phyloP scores from a whole-genome alignment of 1,140 invertebrate genomes.

The Papilio helenus region DNA sequence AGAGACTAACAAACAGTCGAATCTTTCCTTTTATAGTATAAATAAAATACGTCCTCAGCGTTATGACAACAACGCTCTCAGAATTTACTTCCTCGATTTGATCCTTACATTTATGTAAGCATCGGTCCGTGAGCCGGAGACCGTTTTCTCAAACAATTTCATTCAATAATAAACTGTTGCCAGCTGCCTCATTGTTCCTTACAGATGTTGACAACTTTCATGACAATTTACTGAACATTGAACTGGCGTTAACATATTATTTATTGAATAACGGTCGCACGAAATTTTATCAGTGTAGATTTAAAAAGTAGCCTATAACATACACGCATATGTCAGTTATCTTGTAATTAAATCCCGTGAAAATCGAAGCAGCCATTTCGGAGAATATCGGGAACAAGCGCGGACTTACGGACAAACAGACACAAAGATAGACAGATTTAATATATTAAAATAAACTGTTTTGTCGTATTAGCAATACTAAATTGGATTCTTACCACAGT shows the following conservation, averaged over 20 bases:
- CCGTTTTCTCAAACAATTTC: slow-evolving; percentile 29
- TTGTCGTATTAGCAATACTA: no score
- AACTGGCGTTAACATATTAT: neutral
- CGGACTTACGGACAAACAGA: no score
- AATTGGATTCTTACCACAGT: no score
- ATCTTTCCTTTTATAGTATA: neutral
- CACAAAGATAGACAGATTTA: no score
- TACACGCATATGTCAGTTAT: no score
- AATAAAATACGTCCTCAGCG: neutral
- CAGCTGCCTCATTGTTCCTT: slow-evolving; percentile 29
- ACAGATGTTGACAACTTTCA: slow-evolving; percentile 33
- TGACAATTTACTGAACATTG: neutral
- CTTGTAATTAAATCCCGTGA: no score
- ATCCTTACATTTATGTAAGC: slow-evolving; percentile 31
- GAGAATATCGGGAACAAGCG: no score
- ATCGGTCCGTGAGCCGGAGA: neutral
- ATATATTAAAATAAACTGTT: no score
- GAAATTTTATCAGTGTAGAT: no score
- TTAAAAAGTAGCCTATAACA: no score
- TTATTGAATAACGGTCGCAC: neutral
- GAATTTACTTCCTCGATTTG: slow-evolving; percentile 29
- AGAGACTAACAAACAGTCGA: neutral
- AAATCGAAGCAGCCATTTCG: no score
- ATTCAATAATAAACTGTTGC: slow-evolving; percentile 30
- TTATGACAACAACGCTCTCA: neutral